Evolutionary conservation across 2,888 invertebrate genomes (phyloP).

Genomic region (Andrena minutula): DNA sequence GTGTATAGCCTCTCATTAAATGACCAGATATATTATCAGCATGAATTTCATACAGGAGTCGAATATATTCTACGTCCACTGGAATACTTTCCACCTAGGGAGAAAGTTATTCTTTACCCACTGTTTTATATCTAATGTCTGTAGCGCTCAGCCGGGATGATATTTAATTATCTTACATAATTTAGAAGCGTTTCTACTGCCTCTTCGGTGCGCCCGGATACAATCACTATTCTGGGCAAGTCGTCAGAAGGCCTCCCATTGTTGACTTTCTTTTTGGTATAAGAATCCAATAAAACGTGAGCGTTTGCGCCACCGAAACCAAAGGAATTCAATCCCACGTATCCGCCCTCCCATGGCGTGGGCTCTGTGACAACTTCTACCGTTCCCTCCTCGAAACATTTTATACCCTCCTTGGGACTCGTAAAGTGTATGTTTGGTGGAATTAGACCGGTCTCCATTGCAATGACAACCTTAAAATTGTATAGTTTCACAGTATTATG

Average conservation of each 20-base stretch:
- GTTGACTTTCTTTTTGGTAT: conserved; percentile 88
- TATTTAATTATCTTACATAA: conserved; percentile 84
- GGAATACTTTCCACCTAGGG: conserved; percentile 86
- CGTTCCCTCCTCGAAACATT: conserved; percentile 88
- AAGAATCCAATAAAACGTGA: conserved; percentile 89
- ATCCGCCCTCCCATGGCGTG: conserved; percentile 89
- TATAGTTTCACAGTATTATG: neutral
- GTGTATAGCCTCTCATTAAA: conserved; percentile 91
- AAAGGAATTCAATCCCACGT: conserved; percentile 94
- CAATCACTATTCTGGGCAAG: conserved; percentile 90
- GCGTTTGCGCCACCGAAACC: conserved; percentile 97
- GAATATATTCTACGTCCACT: conserved; percentile 88
- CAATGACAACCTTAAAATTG: conserved; percentile 87
- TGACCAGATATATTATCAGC: conserved; percentile 87
- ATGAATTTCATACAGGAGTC: conserved; percentile 88
- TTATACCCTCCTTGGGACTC: conserved; percentile 87
- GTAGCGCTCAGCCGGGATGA: conserved; percentile 14
- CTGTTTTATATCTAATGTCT: neutral
- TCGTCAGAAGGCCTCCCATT: conserved; percentile 88
- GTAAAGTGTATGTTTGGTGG: conserved; percentile 95
- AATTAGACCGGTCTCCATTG: conserved; percentile 92
- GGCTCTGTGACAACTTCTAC: conserved; percentile 91
- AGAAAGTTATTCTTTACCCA: neutral
- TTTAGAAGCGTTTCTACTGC: conserved; percentile 89
- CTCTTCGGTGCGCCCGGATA: conserved; percentile 93